Evolutionary conservation across 1,140 invertebrate genomes (phyloP), one percentile per base, ranked within the genome.

Genomic region (Tenebrio molitor): DNA sequence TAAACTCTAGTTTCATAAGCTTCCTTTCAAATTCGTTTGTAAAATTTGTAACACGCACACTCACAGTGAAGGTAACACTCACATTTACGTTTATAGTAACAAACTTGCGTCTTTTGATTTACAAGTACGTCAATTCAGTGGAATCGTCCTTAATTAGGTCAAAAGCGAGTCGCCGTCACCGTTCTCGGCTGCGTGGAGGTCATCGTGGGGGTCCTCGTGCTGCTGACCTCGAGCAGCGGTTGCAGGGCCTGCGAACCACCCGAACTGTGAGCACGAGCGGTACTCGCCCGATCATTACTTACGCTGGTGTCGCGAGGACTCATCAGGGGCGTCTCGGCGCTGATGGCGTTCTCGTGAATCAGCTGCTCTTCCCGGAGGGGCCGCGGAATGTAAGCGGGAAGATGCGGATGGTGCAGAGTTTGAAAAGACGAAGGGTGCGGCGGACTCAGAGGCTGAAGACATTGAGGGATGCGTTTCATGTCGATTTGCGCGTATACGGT

Each of bases 401-500:
- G 62, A 75, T 82, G 82, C 15, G 79, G 80, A 75, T 80, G 80
- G 23, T 80, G 81, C 67, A 82, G 67, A 19, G 79, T 78, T 44
- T 81, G 78, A 36, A 81, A 81, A 6, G 79, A 74, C 2, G 79
- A 79, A 15, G 82, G 80, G 71, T 80, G 80, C 6, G 81, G 77
- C 17, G 79, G 77, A 44, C 77, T 77, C 21, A 79, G 71, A 7
- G 78, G 77, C 42, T 82, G 79, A 33, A 81, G 63, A 69, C 75
- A 73, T 23, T 73, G 75, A 6, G 78, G 74, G 50, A 81, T 72
- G 64, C 81, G 78, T 34, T 80, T 80, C 36, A 85, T 81, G 73
- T 86, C 85, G 23, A 86, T 84, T 78, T 86, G 85, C 23, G 85
- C 85, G 74, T 86, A 86, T 4, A 86, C 84, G 10, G 84, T 85